These are phyloP conservation scores for Wasmannia auropunctata DNA, from an alignment of 1,140 invertebrate genomes.

Conservation along the genomic window DNA sequence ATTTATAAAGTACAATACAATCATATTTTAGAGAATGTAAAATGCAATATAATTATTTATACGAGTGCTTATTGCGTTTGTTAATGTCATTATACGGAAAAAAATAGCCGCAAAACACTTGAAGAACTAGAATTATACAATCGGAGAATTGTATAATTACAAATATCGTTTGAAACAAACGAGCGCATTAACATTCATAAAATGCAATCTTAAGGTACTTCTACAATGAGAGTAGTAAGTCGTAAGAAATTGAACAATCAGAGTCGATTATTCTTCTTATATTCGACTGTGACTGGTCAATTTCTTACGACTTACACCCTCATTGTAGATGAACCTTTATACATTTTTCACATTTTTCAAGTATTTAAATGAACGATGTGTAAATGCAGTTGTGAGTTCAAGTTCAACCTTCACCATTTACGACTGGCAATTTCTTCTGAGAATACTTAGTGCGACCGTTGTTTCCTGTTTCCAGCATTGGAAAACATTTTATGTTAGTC, in stretches of 20 bases:
- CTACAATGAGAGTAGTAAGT: no score
- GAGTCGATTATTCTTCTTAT: no score
- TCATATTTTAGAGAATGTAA: background rate
- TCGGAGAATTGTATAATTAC: background rate
- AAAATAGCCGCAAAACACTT: background rate
- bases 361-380: background rate
- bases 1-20: background rate
- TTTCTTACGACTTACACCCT: no score
- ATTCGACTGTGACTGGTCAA: no score
- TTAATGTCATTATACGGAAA: background rate
- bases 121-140: no score
- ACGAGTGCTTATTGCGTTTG: background rate
- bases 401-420: background rate
- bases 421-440: background rate
- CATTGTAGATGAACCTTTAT: no score
- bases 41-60: background rate
- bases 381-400: background rate
- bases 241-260: no score
- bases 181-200: background rate
- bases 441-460: background rate
- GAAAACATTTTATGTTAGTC: background rate
- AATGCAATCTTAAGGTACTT: background rate
- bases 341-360: background rate
- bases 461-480: slow-evolving; percentile 27
- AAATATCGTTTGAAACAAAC: background rate